phyloP scores from a whole-genome alignment of 1,140 invertebrate genomes.

The Drosophila neocordata region DNA sequence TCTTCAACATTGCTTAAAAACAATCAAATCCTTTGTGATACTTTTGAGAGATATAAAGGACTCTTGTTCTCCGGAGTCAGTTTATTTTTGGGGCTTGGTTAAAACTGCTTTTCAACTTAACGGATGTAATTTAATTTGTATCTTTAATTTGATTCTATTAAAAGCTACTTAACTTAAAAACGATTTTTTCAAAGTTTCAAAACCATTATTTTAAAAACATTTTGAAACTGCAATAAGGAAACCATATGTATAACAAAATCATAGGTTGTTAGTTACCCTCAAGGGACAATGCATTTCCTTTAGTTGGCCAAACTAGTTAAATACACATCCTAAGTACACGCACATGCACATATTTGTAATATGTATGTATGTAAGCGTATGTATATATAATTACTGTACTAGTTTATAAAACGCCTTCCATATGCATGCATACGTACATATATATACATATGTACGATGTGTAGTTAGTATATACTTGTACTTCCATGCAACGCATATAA shows the following conservation, averaged over 20 bases:
- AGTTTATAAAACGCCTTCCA: conserved; percentile 11
- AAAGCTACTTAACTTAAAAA: too few relatives aligned
- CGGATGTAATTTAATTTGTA: too few relatives aligned
- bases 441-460: conserved; percentile 14
- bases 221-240: not conserved
- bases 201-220: too few relatives aligned
- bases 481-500: conserved; percentile 57
- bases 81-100: too few relatives aligned
- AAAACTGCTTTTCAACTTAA: too few relatives aligned
- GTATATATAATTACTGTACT: conserved; percentile 13
- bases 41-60: too few relatives aligned
- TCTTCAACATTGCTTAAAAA: too few relatives aligned
- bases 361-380: not conserved
- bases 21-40: too few relatives aligned
- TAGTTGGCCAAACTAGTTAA: conserved; percentile 28
- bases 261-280: not conserved
- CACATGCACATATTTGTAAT: conserved; percentile 35
- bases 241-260: not conserved
- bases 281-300: not conserved
- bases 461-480: conserved; percentile 25
- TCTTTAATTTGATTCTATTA: too few relatives aligned
- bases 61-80: too few relatives aligned
- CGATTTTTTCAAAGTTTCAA: too few relatives aligned
- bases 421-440: not conserved
- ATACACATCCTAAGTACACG: conserved; percentile 43